Base-by-base conservation (phyloP, 2,113 vertebrate genomes). In the Trematocara stigmaticum region DNA sequence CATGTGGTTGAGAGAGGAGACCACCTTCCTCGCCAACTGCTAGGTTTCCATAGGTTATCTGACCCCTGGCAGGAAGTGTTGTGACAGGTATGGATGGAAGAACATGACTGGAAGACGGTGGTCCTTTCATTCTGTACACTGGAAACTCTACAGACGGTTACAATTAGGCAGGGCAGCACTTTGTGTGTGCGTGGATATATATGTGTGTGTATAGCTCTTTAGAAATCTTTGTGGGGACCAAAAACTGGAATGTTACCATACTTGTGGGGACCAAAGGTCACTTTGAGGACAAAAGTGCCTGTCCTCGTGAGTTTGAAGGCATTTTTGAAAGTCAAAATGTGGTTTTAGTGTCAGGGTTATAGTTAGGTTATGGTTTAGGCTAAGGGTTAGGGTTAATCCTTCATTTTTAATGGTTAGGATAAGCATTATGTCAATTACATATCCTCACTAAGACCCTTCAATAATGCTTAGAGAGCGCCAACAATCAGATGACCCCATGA, bases 21-120 rank as follows among this genome's bases (percentile, higher is more conserved):
- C 71, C 47, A 64, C 80, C 82, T 59, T 89, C 80, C 35, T 59
- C 10, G 8, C 29, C 10, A 52, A 15, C 51, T 87, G 40, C 59
- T 42, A 47, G 42, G 29, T 87, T 84, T 87, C 35, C 40, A 76
- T 42, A 42, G 42, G 81, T 83, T 83, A 88, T 78, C 78, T 84
- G 88, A 90, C 49, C 47, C 78, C 89, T 78, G 71, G 82, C 80
- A 88, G 85, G 82, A 91, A 90, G 89, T 89, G 78, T 29, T 82
- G 80, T 74, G 79, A 81, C 81, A 82, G 78, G 64, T 84, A 84
- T 84, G 57, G 71, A 86, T 61, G 81, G 34, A 64, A 18, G 18
- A 35, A 81, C 76, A 86, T 23, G 64, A 66, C 16, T 29, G 53
- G 64, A 71, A 86, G 81, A 52, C 18, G 86, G 84, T 76, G 82